Conservation (phyloP, 2,797 vertebrate genomes). For the Crypturellus tataupa region DNA sequence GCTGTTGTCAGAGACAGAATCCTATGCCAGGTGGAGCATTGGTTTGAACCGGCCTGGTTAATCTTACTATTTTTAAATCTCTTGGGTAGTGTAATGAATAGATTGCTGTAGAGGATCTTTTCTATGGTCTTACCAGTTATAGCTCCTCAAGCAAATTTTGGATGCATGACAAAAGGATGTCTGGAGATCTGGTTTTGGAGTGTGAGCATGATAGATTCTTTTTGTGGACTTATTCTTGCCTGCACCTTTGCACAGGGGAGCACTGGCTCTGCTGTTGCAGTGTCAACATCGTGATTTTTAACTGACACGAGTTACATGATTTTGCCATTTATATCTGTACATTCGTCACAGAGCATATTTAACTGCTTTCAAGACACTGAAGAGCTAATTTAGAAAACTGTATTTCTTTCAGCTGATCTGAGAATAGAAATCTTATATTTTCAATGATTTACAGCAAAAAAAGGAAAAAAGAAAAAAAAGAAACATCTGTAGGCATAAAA, state of each 20-base stretch:
- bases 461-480: rapidly evolving
- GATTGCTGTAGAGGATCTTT: neutral
- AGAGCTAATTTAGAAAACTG: neutral
- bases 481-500: neutral
- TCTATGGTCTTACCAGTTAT: neutral
- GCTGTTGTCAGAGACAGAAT: neutral
- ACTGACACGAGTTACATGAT: neutral
- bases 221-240: neutral
- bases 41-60: neutral
- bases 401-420: neutral
- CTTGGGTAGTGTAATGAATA: neutral
- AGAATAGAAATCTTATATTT: neutral
- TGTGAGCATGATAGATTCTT: neutral
- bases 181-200: neutral
- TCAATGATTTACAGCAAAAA: neutral
- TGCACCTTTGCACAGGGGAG: neutral
- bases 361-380: neutral
- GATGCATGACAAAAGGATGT: neutral
- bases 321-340: neutral
- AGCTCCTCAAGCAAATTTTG: neutral
- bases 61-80: neutral
- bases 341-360: neutral
- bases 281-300: neutral
- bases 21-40: neutral
- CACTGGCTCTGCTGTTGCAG: neutral